Percentiles rank a stretch among this genome's conserved stretches.
Evolutionary conservation across 2,113 vertebrate genomes (phyloP).

Genomic region (Cheirogaleus medius): DNA sequence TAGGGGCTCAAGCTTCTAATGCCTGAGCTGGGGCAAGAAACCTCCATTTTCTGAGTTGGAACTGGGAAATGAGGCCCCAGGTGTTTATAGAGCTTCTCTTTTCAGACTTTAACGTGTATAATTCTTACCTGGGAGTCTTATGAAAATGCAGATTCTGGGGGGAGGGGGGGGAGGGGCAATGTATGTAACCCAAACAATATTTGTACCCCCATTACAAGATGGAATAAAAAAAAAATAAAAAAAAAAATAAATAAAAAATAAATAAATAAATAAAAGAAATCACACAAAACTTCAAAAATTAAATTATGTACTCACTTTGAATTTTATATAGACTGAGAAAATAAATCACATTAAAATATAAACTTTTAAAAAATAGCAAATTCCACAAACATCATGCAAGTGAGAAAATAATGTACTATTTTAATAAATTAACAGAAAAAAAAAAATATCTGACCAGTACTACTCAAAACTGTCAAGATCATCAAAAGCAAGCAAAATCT

Average conservation of each 20-base stretch:
- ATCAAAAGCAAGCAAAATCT: too few species aligned
- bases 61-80: not conserved
- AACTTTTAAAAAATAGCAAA: not conserved
- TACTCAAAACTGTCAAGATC: too few species aligned
- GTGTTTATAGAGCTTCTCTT: not conserved
- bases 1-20: not conserved
- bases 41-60: not conserved
- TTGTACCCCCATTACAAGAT: too few species aligned
- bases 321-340: not conserved
- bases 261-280: not conserved
- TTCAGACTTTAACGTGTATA: not conserved
- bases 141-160: too few species aligned
- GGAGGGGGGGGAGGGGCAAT: too few species aligned
- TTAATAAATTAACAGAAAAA: not conserved
- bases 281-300: not conserved
- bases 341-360: not conserved
- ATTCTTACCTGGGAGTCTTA: not conserved
- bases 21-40: not conserved
- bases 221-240: too few species aligned
- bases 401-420: not conserved
- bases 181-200: too few species aligned
- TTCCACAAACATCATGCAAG: not conserved
- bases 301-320: not conserved
- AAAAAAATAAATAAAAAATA: too few species aligned
- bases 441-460: too few species aligned